Base-by-base conservation (phyloP, 1,140 invertebrate species). In the Oedothorax gibbosus region DNA sequence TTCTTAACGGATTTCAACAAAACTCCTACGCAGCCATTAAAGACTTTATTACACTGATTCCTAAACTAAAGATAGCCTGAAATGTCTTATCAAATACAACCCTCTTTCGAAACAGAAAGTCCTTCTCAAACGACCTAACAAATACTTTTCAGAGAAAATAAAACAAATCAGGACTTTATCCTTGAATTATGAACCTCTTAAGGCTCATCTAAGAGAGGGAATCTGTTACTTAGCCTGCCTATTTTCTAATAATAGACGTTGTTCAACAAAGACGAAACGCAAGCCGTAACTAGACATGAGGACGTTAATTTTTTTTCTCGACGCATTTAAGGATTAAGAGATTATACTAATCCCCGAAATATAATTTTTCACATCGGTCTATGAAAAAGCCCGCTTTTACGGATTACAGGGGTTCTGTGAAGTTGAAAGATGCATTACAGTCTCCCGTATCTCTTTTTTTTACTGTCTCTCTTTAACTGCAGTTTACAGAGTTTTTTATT, bases 341-440 rank as follows among this genome's bases (percentile, higher is more conserved):
- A 81, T 81, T 60, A 71, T 49, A 65, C 21, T 81, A 81, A 81
- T 81, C 78, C 54, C 21, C 78, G 50, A 81, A 81, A 57, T 65
- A 66, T 81, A 81, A 81, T 81, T 81, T 81, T 81, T 81, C 78
- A 81, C 66, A 53, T 62, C 35, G 60, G 53, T 65, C 64, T 71
- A 81, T 81, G 62, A 56, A 81, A 10, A 50, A 51, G 53, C 54
- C 65, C 62, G 51, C 62, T 81, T 56, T 21, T 57, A n/a, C 20
- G 64, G 78, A 81, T 81, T 81, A 81, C 49, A 21, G 56, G 62
- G 21, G 65, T 71, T 54, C 66, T 81, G 69, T 71, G 66, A 81
- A 81, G 78, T 81, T 69, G 68, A 81, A 54, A 60, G 78, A 81
- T 81, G 60, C 66, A 81, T 71, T 81, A 81, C 65, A 81, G 78